Evolutionary conservation across 1,140 invertebrate genomes (phyloP), one percentile per base, ranked within the genome.

Genomic region (Hylaeus anthracinus): DNA sequence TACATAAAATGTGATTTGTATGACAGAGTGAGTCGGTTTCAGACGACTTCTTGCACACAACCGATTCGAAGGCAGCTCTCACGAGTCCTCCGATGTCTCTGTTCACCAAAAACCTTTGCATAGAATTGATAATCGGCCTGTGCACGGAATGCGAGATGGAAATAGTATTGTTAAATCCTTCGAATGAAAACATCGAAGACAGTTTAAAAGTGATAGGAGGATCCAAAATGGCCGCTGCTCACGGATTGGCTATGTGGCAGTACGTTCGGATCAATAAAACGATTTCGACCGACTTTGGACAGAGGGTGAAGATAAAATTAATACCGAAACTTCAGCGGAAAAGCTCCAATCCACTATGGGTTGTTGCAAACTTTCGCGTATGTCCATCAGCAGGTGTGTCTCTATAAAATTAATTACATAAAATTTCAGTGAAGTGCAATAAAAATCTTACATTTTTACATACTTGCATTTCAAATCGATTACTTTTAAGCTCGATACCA

Each of bases 201-300:
- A 63, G 0, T 1, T 1, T 81, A 5, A 37, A 1, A 10, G 26
- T 10, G 43, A 26, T 72, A n/a, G 55, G 51, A 58, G 63, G 71
- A 8, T 79, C 64, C 2, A 70, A 53, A 0, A 51, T 60, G 2
- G 4, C 15, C 0, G 15, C 10, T 0, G 45, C 37, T 15, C 73
- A 89, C n/a, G 66, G n/a, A 5, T 64, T 88, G 9, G 55, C 86
- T 14, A 82, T 51, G 60, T 89, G 88, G 88, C 86, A 88, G 74
- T 66, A 74, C 37, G 53, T 80, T 0, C 64, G 53, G 66, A 67
- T 89, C 0, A 58, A 80, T 1, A 39, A 5, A 41, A 72, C 75
- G 1, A 55, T 48, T 8, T 65, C 60, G 0, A 1, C 10, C 0
- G 41, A 51, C 3, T n/a, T 75, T 3, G n/a, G 4, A 1, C 58